Evolutionary conservation across 2,888 invertebrate genomes (phyloP).

Genomic region (Willowsia nigromaculata): DNA sequence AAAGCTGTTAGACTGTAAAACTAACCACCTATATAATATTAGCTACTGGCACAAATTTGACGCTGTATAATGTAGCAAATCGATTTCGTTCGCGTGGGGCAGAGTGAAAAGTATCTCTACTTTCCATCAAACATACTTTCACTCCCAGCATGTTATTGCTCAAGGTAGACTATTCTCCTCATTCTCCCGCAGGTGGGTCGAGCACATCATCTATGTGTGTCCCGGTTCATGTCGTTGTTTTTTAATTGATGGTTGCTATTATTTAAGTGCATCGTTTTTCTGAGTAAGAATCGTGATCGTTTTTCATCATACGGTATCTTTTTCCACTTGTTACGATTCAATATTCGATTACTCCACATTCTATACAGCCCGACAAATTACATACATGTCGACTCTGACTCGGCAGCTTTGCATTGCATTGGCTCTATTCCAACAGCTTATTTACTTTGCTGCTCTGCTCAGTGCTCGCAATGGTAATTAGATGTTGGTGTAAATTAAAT

Average conservation of each 20-base stretch:
- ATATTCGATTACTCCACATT: background rate
- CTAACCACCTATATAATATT: background rate
- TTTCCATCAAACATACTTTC: background rate
- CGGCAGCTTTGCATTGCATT: background rate
- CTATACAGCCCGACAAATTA: too few relatives aligned
- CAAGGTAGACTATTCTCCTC: too few relatives aligned
- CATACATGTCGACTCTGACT: background rate
- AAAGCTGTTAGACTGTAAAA: too few relatives aligned
- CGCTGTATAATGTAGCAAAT: background rate
- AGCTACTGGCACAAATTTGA: background rate
- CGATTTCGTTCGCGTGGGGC: background rate
- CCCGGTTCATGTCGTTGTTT: background rate
- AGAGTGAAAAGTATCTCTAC: background rate
- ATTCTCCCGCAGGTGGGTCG: too few relatives aligned
- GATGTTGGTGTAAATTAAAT: slow-evolving; percentile 22
- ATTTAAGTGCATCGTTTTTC: background rate
- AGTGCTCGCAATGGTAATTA: background rate
- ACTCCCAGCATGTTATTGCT: background rate
- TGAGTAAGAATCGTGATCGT: background rate
- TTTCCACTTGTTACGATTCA: slow-evolving; percentile 2
- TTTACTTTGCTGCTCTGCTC: background rate
- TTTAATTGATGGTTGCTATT: slow-evolving; percentile 34
- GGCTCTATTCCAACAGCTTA: background rate
- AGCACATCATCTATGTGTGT: background rate
- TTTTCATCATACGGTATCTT: background rate